A percentile compares a stretch with the other conserved stretches of the same genome.
Evolutionary conservation across 2,888 invertebrate species (phyloP).

Genomic region (Archips xylosteana): DNA sequence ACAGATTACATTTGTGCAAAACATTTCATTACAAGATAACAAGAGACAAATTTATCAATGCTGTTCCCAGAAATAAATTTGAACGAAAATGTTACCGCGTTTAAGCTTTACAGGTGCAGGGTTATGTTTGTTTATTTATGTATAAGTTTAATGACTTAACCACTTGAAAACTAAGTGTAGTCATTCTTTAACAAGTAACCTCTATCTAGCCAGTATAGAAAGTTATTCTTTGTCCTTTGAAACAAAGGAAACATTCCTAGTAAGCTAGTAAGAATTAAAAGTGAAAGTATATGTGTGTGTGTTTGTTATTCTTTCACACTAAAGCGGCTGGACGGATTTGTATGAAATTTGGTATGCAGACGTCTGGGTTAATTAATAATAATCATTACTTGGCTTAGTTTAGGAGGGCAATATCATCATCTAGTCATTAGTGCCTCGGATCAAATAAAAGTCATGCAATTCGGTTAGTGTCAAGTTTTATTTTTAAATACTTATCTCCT

Average conservation of each 20-base stretch:
- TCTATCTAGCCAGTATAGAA: background rate
- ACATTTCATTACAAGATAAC: constrained; percentile 11
- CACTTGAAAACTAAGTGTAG: background rate
- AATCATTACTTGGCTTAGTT: too few species aligned
- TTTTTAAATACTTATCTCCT: too few species aligned
- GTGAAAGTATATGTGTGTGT: too few species aligned
- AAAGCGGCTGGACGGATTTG: too few species aligned
- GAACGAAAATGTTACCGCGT: background rate
- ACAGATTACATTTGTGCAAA: constrained; percentile 9
- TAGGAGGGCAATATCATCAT: too few species aligned
- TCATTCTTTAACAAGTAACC: constrained; percentile 10
- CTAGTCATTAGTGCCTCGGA: too few species aligned
- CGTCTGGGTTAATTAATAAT: too few species aligned
- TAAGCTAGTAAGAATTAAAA: too few species aligned
- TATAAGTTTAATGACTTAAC: constrained; percentile 17
- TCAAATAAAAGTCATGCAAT: too few species aligned
- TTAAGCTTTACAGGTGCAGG: background rate
- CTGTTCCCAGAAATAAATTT: background rate
- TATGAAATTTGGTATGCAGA: too few species aligned
- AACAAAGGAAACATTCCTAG: constrained; percentile 21
- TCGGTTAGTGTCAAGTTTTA: too few species aligned
- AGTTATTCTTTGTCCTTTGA: constrained; percentile 1
- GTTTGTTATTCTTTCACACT: too few species aligned
- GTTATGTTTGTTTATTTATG: background rate
- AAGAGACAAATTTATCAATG: constrained; percentile 4